phyloP scores from a whole-genome alignment of 1,140 invertebrate genomes.

The Calliopsis andreniformis region DNA sequence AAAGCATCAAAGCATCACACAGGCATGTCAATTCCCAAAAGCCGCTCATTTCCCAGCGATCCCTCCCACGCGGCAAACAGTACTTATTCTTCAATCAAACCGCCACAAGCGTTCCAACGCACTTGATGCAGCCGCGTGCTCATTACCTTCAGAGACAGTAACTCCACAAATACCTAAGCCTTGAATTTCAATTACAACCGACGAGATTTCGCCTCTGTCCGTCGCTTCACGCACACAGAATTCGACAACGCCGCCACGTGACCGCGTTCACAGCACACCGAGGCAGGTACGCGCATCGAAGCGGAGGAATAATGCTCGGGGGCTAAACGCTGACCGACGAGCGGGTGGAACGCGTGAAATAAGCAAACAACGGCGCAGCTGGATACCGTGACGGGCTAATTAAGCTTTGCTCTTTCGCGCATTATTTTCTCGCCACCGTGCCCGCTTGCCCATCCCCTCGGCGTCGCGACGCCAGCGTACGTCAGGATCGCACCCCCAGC shows the following conservation, averaged over 20 bases:
- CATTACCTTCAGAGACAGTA: slow-evolving; percentile 7
- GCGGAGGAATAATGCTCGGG: background rate
- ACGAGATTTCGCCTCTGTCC: background rate
- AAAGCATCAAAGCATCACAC: no score
- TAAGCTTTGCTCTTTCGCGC: slow-evolving; percentile 61
- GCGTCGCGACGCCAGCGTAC: slow-evolving; percentile 19
- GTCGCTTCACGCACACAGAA: background rate
- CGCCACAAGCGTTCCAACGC: background rate
- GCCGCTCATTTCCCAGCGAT: no score
- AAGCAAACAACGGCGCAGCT: slow-evolving; percentile 52
- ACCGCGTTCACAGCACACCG: no score
- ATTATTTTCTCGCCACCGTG: slow-evolving; percentile 40
- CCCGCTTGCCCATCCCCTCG: background rate
- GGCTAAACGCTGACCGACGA: slow-evolving; percentile 17
- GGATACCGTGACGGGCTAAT: slow-evolving; percentile 55
- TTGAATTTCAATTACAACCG: slow-evolving; percentile 38
- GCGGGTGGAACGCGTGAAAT: slow-evolving; percentile 45
- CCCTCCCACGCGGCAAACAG: no score
- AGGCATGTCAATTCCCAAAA: no score
- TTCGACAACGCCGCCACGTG: background rate
- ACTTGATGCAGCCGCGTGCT: no score
- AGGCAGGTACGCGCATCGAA: background rate
- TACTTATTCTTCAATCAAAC: background rate
- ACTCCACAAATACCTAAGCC: slow-evolving; percentile 15
- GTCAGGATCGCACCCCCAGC: background rate